Conservation (phyloP, 2,888 invertebrate genomes). For the Germaria angustata region DNA sequence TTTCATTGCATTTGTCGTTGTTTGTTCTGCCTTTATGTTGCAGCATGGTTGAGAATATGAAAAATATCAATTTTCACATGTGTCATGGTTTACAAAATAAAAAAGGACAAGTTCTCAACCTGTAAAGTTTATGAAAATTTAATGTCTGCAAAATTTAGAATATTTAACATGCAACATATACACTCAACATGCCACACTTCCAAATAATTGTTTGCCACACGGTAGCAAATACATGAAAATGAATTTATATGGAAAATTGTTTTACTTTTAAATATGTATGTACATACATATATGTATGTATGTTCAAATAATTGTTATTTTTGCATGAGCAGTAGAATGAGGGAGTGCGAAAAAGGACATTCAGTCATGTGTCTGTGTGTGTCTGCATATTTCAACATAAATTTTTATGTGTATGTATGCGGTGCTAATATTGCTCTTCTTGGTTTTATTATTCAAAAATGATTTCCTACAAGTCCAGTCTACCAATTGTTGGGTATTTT, state of each 20-base stretch:
- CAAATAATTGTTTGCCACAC: conserved; percentile 6
- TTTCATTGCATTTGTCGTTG: conserved; percentile 32
- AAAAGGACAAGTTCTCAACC: conserved; percentile 31
- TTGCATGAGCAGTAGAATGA: not conserved
- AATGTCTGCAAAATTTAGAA: conserved; percentile 56
- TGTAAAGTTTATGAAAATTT: conserved; percentile 52
- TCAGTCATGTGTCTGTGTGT: not conserved
- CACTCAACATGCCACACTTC: conserved; percentile 8
- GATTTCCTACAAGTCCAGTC: conserved; percentile 50
- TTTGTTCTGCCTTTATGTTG: not conserved
- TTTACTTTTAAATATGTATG: conserved; percentile 39
- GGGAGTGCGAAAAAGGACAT: conserved; percentile 26
- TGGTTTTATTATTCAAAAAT: conserved; percentile 58
- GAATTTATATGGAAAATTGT: conserved; percentile 57
- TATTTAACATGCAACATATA: conserved; percentile 25
- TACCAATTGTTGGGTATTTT: conserved; percentile 29
- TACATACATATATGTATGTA: not conserved
- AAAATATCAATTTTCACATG: conserved; percentile 64
- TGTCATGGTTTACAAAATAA: conserved; percentile 25
- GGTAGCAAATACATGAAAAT: not conserved
- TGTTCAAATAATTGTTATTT: conserved; percentile 26
- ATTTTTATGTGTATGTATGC: not conserved
- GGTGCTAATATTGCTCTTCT: conserved; percentile 30
- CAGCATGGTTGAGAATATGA: conserved; percentile 36
- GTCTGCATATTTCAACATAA: not conserved